These are phyloP conservation scores for Lutraria lutraria DNA, from an alignment of 2,888 invertebrate species.

Conservation along the genomic window DNA sequence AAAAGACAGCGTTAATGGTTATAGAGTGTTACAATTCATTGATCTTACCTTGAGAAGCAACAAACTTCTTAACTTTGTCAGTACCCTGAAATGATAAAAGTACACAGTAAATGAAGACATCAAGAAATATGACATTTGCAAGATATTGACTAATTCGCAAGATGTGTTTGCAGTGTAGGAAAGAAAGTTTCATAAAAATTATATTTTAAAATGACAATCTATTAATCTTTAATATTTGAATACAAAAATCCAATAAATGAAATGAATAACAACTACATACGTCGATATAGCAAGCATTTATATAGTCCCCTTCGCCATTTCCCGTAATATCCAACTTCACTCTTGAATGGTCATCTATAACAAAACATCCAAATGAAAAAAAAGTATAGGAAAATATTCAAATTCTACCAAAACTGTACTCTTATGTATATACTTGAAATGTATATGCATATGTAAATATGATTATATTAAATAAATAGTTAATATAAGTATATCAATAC, in stretches of 20 bases:
- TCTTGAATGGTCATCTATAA: slow-evolving; percentile 65
- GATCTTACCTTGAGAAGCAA: slow-evolving; percentile 42
- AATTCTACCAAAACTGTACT: no score
- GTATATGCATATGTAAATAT: no score
- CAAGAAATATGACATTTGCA: no score
- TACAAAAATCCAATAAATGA: background rate
- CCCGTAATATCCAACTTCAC: slow-evolving; percentile 48
- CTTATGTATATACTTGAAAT: no score
- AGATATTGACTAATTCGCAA: no score
- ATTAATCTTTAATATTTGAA: no score
- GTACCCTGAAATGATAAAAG: slow-evolving; percentile 33
- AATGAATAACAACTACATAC: slow-evolving; percentile 44
- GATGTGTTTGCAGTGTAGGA: no score
- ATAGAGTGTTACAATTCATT: background rate
- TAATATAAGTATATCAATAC: no score
- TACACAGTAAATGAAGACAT: background rate
- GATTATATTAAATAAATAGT: no score
- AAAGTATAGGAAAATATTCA: background rate
- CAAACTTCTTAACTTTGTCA: slow-evolving; percentile 38
- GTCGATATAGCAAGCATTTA: slow-evolving; percentile 68
- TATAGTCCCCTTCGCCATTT: slow-evolving; percentile 55
- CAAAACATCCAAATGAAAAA: slow-evolving; percentile 2
- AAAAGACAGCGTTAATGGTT: no score
- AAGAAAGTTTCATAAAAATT: no score
- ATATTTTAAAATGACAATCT: no score